Evolutionary conservation across 2,888 invertebrate species (phyloP).

Genomic region (Scrobipalpa costella): DNA sequence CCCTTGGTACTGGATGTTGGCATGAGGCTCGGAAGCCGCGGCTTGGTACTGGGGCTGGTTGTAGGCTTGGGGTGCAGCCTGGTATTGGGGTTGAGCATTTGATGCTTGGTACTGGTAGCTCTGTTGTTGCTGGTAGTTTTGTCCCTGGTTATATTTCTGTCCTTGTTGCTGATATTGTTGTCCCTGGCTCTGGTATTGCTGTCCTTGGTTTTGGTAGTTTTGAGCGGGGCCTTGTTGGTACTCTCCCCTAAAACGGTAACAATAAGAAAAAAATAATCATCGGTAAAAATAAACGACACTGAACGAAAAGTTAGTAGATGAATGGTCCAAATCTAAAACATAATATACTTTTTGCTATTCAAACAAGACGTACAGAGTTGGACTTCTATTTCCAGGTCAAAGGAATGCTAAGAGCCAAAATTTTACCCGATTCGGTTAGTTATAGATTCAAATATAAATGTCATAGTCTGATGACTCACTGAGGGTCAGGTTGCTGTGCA

Average conservation of each 20-base stretch:
- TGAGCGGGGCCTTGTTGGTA: conserved; percentile 31
- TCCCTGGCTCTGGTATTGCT: conserved; percentile 2
- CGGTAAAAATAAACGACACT: no score
- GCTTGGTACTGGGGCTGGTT: conserved; percentile 16
- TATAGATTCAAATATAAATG: no score
- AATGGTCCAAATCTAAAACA: no score
- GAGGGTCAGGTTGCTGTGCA: conserved; percentile 48
- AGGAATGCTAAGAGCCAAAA: no score
- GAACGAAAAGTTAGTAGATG: no score
- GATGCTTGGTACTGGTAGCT: conserved; percentile 13
- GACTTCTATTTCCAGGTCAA: no score
- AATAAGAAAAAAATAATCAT: neutral
- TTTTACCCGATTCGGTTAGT: no score
- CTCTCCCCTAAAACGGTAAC: conserved; percentile 37
- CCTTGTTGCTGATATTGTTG: conserved; percentile 1
- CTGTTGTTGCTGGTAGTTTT: conserved; percentile 10
- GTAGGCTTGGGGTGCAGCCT: neutral
- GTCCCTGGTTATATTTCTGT: neutral
- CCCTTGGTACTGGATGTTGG: conserved; percentile 23
- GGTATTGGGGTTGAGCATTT: conserved; percentile 6
- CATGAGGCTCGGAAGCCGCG: conserved; percentile 33
- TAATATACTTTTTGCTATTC: no score
- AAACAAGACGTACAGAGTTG: no score
- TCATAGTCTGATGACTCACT: conserved; percentile 41
- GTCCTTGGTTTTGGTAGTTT: conserved; percentile 13